These are phyloP conservation scores for Phoxinus dragarum DNA, from an alignment of 2,797 vertebrate species.

Conservation along the genomic window DNA sequence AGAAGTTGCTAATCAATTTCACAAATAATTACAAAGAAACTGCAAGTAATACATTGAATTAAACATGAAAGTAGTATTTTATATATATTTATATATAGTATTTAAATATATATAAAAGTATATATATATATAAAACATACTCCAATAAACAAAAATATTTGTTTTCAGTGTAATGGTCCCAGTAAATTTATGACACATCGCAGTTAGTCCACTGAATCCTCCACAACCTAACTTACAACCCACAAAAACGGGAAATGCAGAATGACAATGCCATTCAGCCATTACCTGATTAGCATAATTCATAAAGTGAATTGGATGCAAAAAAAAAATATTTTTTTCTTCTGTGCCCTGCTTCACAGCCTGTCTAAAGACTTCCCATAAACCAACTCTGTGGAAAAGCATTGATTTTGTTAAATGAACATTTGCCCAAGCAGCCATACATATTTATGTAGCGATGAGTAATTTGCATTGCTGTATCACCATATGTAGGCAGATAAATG, in stretches of 20 bases:
- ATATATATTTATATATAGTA: no score
- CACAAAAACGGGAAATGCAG: not conserved
- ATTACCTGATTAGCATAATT: not conserved
- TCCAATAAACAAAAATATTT: not conserved
- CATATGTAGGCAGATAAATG: slow-evolving; percentile 45
- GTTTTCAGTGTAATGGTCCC: not conserved
- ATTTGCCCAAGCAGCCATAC: slow-evolving; percentile 45
- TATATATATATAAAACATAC: not conserved
- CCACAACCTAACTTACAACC: not conserved
- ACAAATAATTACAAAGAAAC: not conserved
- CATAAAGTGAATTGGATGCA: not conserved
- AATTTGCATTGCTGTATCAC: slow-evolving; percentile 21
- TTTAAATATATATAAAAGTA: no score
- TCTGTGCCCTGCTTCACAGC: not conserved
- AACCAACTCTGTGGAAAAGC: slow-evolving; percentile 23
- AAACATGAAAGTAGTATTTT: not conserved
- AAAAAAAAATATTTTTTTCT: not conserved
- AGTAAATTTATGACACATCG: not conserved
- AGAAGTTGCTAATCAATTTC: not conserved
- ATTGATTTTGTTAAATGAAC: slow-evolving; percentile 34
- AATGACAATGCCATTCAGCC: not conserved
- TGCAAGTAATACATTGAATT: not conserved
- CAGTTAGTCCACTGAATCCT: not conserved
- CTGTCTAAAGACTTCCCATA: slow-evolving; percentile 22
- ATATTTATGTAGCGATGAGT: slow-evolving; percentile 30